A percentile compares a stretch with the other conserved stretches of the same genome.
Evolutionary conservation across 2,113 vertebrate genomes (phyloP).

Genomic region (Corydoras sp.): DNA sequence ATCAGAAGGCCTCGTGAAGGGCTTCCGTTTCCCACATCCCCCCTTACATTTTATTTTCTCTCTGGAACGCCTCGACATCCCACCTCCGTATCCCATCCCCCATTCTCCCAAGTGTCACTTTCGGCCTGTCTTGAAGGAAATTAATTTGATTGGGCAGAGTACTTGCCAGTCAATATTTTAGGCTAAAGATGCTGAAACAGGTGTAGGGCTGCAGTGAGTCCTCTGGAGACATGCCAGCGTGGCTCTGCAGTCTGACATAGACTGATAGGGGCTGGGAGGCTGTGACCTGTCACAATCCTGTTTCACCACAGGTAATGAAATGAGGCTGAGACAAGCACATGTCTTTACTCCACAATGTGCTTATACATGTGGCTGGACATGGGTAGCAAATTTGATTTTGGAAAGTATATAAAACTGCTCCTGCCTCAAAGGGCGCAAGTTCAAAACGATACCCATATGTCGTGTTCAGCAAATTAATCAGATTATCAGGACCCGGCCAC

Average conservation of each 20-base stretch:
- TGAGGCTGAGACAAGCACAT: constrained; percentile 20
- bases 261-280: constrained; percentile 11
- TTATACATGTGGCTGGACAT: constrained; percentile 1
- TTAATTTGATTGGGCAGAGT: constrained; percentile 64
- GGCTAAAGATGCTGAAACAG: constrained; percentile 55
- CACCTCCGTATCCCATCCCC: constrained; percentile 38
- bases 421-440: background rate
- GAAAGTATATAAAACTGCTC: background rate
- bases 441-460: background rate
- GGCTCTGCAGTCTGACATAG: constrained; percentile 30
- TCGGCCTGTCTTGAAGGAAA: constrained; percentile 61
- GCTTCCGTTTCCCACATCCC: no score
- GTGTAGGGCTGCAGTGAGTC: constrained; percentile 44
- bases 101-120: constrained; percentile 58
- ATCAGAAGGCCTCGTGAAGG: background rate
- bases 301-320: constrained; percentile 19
- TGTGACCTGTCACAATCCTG: constrained; percentile 32
- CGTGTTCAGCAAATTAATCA: background rate
- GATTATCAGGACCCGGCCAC: no score
- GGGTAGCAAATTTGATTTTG: background rate
- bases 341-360: background rate
- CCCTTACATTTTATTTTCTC: no score
- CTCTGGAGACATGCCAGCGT: constrained; percentile 50
- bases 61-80: background rate
- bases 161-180: constrained; percentile 66